Evolutionary conservation across 2,888 invertebrate species (phyloP).

Genomic region (Diplazon laetatorius): DNA sequence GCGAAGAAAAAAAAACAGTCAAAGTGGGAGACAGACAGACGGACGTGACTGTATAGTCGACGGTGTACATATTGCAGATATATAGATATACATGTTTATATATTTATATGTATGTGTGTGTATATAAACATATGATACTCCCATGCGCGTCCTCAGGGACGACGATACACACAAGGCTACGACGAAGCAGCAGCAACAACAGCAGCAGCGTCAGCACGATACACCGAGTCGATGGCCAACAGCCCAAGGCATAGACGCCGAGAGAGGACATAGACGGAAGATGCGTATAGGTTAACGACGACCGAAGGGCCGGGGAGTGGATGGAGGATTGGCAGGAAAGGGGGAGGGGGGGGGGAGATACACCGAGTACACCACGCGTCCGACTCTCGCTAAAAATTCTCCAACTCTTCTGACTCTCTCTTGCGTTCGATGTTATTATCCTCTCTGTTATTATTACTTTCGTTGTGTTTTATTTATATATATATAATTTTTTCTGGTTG

Average conservation of each 20-base stretch:
- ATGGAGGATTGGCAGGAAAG: slow-evolving; percentile 55
- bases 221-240: slow-evolving; percentile 24
- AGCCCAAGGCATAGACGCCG: neutral
- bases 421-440: slow-evolving; percentile 10
- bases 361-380: slow-evolving; percentile 70
- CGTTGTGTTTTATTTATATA: slow-evolving; percentile 7
- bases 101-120: neutral
- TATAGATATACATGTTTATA: neutral
- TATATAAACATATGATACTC: slow-evolving; percentile 5
- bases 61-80: no score
- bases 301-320: no score
- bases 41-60: slow-evolving; percentile 5
- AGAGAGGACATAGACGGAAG: slow-evolving; percentile 45
- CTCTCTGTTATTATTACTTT: neutral
- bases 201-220: slow-evolving; percentile 7
- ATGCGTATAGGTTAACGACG: slow-evolving; percentile 36
- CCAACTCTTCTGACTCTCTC: neutral
- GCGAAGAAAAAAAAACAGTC: slow-evolving; percentile 27
- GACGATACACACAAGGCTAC: neutral
- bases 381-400: slow-evolving; percentile 14
- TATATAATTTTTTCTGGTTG: neutral
- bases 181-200: slow-evolving; percentile 9
- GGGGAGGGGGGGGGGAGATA: slow-evolving; percentile 70
- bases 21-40: slow-evolving; percentile 19
- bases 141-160: neutral